Conservation (phyloP, 2,797 vertebrate species). For the Acomys russatus region DNA sequence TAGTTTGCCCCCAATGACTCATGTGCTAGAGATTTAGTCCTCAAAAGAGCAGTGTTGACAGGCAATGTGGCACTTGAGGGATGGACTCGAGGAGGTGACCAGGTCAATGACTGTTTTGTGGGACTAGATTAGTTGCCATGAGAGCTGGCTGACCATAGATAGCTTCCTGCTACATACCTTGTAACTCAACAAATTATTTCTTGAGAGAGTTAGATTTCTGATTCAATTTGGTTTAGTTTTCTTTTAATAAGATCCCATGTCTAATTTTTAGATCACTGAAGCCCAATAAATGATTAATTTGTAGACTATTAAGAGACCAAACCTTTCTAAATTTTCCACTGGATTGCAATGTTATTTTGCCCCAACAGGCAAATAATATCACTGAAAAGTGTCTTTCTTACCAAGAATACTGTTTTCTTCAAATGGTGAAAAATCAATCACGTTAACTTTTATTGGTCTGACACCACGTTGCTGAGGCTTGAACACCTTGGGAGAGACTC, state of each 20-base stretch:
- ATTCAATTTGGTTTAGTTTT: neutral
- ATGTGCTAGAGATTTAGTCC: neutral
- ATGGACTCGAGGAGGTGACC: neutral
- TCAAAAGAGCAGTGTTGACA: neutral
- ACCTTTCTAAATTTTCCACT: neutral
- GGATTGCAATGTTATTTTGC: neutral
- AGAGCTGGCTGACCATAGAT: neutral
- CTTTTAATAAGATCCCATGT: neutral
- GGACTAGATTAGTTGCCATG: too few relatives aligned
- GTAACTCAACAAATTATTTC: neutral
- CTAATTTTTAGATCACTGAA: neutral
- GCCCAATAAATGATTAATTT: neutral
- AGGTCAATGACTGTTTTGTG: neutral
- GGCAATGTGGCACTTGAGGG: neutral
- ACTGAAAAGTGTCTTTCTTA: conserved; percentile 83
- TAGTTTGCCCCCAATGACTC: neutral
- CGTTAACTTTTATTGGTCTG: conserved; percentile 90
- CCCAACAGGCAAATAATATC: neutral
- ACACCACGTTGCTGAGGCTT: conserved; percentile 87
- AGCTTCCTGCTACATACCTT: neutral
- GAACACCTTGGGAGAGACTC: conserved; percentile 92
- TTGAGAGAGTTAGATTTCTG: neutral
- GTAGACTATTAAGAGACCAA: neutral
- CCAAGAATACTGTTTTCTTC: conserved; percentile 94
- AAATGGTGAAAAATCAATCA: conserved; percentile 95